phyloP scores from a whole-genome alignment of 2,797 vertebrate genomes.

The Artibeus jamaicensis region DNA sequence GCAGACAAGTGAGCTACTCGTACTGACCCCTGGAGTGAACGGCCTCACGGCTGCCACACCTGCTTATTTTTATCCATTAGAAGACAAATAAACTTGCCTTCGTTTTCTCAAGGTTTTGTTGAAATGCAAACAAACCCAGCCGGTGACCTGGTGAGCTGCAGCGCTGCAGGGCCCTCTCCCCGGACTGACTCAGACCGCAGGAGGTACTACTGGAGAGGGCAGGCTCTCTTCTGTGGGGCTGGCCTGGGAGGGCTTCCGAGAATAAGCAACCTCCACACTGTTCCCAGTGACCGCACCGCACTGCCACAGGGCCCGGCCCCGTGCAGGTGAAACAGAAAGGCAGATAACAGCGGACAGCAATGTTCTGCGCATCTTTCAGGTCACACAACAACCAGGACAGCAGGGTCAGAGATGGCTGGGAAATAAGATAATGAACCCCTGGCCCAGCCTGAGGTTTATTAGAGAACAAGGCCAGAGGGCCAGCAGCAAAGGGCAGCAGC shows the following conservation, averaged over 20 bases:
- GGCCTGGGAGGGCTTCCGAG: neutral
- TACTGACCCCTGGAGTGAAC: neutral
- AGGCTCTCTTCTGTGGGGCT: neutral
- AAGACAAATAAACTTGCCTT: constrained; percentile 22
- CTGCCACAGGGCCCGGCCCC: neutral
- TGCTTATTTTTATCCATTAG: constrained; percentile 10
- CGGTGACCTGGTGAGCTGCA: neutral
- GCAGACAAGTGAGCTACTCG: neutral
- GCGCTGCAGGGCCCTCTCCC: neutral
- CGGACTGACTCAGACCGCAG: neutral
- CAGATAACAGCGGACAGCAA: neutral
- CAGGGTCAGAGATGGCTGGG: constrained; percentile 61
- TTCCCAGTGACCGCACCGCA: neutral
- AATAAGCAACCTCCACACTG: neutral
- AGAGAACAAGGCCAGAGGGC: constrained; percentile 57
- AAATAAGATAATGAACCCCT: constrained; percentile 26
- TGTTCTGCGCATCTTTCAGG: neutral
- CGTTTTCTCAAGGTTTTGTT: constrained; percentile 24
- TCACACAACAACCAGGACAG: neutral
- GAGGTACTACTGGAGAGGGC: neutral
- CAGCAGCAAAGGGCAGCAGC: constrained; percentile 69
- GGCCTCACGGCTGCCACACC: constrained; percentile 9
- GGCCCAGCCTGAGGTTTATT: constrained; percentile 62
- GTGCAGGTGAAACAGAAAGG: constrained; percentile 2
- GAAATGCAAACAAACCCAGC: constrained; percentile 56